Evolutionary conservation across 2,797 vertebrate genomes (phyloP), one percentile per base, ranked within the genome.

Genomic region (Pseudomugil tenellus): DNA sequence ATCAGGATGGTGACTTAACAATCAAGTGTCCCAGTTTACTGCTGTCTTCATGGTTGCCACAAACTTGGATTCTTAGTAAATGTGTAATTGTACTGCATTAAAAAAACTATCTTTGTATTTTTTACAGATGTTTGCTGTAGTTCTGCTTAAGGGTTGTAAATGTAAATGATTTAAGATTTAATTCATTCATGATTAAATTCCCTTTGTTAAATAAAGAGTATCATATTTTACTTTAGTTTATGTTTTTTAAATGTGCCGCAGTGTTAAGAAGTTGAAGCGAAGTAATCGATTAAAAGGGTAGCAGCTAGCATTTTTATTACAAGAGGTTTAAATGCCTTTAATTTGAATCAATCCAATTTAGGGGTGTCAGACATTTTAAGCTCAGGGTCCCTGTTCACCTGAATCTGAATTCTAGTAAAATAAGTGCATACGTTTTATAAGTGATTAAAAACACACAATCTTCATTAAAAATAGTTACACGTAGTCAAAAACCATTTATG

Each of bases 71-170:
- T 51, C 28, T 70, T 68, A 74, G 62, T 58, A 84, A 58, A 64
- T 67, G 65, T 81, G 68, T 77, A 57, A 83, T 48, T 88, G 80
- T 89, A 84, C 66, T 83, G 67, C 67, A 76, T 81, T 79, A 61
- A 51, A 52, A 76, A 43, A 46, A 88, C 67, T 86, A 83, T 61
- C 72, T 77, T 80, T 84, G 80, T 91, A 87, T 90, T 92, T 90
- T 91, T 89, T 90, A 91, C 88, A 87, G 67, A 83, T 34, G 75
- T 85, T 85, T 87, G 84, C 80, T 85, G 85, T 89, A 88, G 85
- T 67, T 72, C 77, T 85, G 72, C 73, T 77, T 77, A 86, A 85
- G 21, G 76, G 86, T 87, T 87, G 80, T 90, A 87, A 88, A 89
- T 90, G 79, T 77, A 83, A 85, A 80, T 58, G 58, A 71, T 74